Conservation (phyloP, 2,113 vertebrate genomes). For the Alectura lathami region DNA sequence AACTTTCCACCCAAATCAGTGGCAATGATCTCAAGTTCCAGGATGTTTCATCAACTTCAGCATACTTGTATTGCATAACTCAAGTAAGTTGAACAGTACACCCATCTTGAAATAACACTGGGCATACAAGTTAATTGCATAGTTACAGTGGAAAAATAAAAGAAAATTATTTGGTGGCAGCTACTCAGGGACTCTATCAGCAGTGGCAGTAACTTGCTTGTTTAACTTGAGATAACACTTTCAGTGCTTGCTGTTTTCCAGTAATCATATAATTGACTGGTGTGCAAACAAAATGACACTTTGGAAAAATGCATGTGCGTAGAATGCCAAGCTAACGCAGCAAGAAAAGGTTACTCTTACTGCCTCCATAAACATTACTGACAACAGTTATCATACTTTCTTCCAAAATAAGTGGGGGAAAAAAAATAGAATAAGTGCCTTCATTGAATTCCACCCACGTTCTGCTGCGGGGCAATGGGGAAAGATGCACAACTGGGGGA, state of each 20-base stretch:
- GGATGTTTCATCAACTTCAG: slow-evolving; percentile 22
- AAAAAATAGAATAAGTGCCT: neutral
- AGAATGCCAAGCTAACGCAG: neutral
- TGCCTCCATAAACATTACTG: neutral
- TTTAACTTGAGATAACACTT: slow-evolving; percentile 9
- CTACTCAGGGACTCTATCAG: neutral
- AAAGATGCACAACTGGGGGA: neutral
- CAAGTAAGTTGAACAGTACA: neutral
- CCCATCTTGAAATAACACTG: slow-evolving; percentile 20
- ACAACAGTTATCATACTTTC: neutral
- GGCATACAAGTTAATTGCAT: slow-evolving; percentile 36
- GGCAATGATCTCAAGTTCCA: slow-evolving; percentile 28
- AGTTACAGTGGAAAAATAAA: neutral
- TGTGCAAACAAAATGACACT: neutral
- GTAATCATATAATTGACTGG: neutral
- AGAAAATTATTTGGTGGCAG: slow-evolving; percentile 15
- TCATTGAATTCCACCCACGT: neutral
- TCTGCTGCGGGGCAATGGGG: neutral
- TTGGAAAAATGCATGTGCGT: neutral
- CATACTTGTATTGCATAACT: slow-evolving; percentile 37
- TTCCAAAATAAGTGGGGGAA: neutral
- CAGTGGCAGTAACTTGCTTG: neutral
- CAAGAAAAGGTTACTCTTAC: neutral
- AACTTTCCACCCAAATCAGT: slow-evolving; percentile 1
- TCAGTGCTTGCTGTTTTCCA: neutral